These are phyloP conservation scores for Triops longicaudatus DNA, from an alignment of 1,140 invertebrate genomes.

Conservation along the genomic window DNA sequence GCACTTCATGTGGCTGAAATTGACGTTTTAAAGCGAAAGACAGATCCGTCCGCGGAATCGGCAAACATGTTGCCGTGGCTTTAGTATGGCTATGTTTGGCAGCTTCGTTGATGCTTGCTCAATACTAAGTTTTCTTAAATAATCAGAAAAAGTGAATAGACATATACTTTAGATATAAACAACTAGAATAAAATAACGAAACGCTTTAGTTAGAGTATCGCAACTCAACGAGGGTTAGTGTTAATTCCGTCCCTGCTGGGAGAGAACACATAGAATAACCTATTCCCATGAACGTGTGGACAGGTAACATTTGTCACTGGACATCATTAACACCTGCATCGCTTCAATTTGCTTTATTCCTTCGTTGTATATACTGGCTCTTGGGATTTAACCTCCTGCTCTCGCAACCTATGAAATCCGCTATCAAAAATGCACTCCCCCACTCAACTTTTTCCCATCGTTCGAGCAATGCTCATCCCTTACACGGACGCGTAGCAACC, in stretches of 20 bases:
- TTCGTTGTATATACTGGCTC: not conserved
- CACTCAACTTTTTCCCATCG: not conserved
- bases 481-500: not conserved
- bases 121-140: too few relatives aligned
- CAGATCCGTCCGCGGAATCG: too few relatives aligned
- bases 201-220: too few relatives aligned
- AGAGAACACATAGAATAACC: not conserved
- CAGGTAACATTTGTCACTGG: conserved; percentile 16
- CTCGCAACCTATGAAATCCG: not conserved
- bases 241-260: not conserved
- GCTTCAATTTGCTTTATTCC: not conserved
- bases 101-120: too few relatives aligned
- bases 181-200: too few relatives aligned
- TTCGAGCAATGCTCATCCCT: not conserved
- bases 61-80: too few relatives aligned
- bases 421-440: not conserved
- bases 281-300: not conserved
- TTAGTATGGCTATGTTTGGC: too few relatives aligned
- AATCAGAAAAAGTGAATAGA: too few relatives aligned
- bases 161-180: too few relatives aligned
- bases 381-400: not conserved
- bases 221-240: not conserved
- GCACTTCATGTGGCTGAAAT: too few relatives aligned
- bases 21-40: too few relatives aligned
- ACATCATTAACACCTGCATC: conserved; percentile 10